These are phyloP conservation scores for Clarias platycephalus DNA, from an alignment of 2,797 vertebrate genomes.

Conservation along the genomic window DNA sequence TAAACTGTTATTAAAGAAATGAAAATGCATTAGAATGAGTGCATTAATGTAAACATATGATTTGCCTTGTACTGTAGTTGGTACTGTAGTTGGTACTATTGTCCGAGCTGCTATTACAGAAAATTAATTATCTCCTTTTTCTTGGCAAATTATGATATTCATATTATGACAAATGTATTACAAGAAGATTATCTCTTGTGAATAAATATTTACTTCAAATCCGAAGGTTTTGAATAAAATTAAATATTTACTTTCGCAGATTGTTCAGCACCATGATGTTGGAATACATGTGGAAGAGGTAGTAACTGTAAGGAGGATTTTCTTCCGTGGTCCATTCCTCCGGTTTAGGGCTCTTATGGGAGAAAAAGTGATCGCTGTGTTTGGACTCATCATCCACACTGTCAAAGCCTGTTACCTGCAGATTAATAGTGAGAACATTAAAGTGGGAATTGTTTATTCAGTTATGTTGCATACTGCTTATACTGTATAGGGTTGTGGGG, in stretches of 20 bases:
- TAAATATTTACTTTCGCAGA: constrained; percentile 83
- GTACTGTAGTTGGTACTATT: no score
- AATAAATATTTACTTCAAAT: neutral
- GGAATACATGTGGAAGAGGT: constrained; percentile 96
- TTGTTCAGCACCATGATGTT: constrained; percentile 99
- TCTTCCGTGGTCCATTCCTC: constrained; percentile 86
- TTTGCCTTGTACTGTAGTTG: no score
- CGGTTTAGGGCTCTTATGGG: constrained; percentile 90
- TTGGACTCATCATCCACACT: constrained; percentile 98
- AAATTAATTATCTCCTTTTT: no score
- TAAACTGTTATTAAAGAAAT: no score
- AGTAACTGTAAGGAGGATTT: constrained; percentile 96
- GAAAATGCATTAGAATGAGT: no score
- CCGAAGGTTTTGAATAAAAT: neutral
- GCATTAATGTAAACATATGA: no score
- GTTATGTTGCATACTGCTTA: no score
- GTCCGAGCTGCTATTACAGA: no score
- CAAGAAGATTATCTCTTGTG: neutral
- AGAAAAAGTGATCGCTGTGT: constrained; percentile 95
- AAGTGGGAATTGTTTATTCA: no score
- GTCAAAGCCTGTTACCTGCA: constrained; percentile 93
- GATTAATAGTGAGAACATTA: neutral
- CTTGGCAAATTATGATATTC: neutral
- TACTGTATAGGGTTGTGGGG: no score
- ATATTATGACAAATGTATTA: neutral